Percentiles rank a stretch among this genome's conserved stretches.
Conservation (phyloP, 2,113 vertebrate species). For the Cheirogaleus medius region DNA sequence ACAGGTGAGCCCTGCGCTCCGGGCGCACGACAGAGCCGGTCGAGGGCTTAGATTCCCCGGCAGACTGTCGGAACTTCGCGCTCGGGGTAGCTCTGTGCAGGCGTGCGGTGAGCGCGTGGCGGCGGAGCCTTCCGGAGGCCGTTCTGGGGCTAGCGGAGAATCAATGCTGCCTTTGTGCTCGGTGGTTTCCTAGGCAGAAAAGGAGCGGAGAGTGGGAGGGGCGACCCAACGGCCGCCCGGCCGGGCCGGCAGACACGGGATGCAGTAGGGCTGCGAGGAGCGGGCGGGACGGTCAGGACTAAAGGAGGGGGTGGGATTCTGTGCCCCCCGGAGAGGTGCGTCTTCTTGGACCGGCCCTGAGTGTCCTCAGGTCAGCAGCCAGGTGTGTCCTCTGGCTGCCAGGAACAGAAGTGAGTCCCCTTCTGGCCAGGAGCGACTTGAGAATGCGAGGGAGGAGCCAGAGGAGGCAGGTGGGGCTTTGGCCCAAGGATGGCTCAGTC, state of each 20-base stretch:
- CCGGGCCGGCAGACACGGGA: not conserved
- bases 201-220: conserved; percentile 21
- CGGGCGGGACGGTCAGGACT: not conserved
- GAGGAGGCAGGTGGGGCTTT: not conserved
- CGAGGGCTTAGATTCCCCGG: not conserved
- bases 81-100: not conserved
- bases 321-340: not conserved
- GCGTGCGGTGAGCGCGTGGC: not conserved
- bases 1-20: conserved; percentile 44
- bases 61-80: fast-evolving
- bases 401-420: not conserved
- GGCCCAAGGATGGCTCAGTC: not conserved
- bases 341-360: not conserved
- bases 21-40: fast-evolving
- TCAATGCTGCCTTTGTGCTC: conserved; percentile 73
- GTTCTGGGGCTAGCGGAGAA: not conserved
- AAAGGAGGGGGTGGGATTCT: not conserved
- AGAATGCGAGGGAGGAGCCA: not conserved
- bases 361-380: not conserved
- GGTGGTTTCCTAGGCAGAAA: not conserved
- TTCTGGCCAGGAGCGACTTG: not conserved
- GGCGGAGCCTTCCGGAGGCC: not conserved
- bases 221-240: not conserved
- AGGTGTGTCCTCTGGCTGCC: not conserved
- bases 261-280: not conserved